These are phyloP conservation scores for Gortyna flavago DNA, from an alignment of 2,888 invertebrate species.

Conservation along the genomic window DNA sequence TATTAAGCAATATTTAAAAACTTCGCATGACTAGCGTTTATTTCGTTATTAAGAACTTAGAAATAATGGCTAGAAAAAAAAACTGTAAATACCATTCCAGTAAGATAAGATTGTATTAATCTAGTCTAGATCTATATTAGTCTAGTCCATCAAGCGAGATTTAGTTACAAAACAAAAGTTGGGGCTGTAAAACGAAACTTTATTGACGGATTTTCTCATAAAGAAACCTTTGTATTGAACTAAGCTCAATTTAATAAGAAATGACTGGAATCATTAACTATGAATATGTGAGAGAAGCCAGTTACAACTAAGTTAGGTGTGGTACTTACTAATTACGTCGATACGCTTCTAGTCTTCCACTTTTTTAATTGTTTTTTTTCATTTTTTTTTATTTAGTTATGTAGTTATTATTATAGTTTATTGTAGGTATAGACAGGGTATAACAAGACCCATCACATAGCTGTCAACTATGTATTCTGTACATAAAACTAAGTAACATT, in stretches of 20 bases:
- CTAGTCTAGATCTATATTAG: not conserved
- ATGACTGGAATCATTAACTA: conserved; percentile 15
- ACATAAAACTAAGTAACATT: too few species aligned
- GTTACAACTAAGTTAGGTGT: not conserved
- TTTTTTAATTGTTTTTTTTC: too few species aligned
- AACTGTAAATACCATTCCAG: not conserved
- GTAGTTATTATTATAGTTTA: too few species aligned
- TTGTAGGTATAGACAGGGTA: too few species aligned
- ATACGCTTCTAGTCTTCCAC: not conserved
- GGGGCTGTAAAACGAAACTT: not conserved
- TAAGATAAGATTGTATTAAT: not conserved
- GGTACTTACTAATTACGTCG: not conserved
- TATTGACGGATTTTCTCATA: conserved; percentile 11
- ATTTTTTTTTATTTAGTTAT: too few species aligned
- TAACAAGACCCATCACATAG: too few species aligned
- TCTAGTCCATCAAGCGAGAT: not conserved
- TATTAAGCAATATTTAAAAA: not conserved
- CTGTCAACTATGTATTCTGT: too few species aligned
- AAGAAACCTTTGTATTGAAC: conserved; percentile 9
- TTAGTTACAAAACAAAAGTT: not conserved
- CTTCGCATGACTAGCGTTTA: not conserved
- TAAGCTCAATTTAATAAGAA: conserved; percentile 18
- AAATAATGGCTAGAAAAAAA: not conserved
- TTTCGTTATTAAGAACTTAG: not conserved
- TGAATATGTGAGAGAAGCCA: not conserved